Percentiles rank a stretch among this genome's conserved stretches.
These are phyloP conservation scores for Corythornis cristatus DNA, from an alignment of 2,113 vertebrate species.

Conservation along the genomic window DNA sequence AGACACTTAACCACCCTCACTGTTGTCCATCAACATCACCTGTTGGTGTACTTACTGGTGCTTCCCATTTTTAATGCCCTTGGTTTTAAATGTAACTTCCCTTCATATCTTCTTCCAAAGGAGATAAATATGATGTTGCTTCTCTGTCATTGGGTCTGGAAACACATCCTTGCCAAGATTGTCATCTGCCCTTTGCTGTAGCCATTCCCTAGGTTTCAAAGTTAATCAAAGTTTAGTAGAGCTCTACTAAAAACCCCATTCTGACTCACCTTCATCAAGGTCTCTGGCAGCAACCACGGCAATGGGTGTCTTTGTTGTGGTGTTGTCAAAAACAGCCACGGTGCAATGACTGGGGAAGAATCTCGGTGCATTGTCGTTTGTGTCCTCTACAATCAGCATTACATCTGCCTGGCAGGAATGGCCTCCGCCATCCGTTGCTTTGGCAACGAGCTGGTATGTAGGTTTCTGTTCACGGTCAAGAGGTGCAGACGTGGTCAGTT, in stretches of 20 bases:
- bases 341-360: conserved; percentile 90
- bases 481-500: conserved; percentile 83
- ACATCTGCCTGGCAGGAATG: conserved; percentile 91
- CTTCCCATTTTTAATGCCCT: background rate
- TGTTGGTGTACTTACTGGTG: background rate
- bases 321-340: conserved; percentile 94
- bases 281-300: conserved; percentile 91
- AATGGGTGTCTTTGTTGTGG: conserved; percentile 88
- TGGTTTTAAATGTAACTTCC: background rate
- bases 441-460: conserved; percentile 83
- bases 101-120: background rate
- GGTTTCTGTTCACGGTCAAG: conserved; percentile 87
- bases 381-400: conserved; percentile 83
- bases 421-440: conserved; percentile 92
- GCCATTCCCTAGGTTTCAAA: background rate
- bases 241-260: background rate
- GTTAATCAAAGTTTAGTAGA: background rate
- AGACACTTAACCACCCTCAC: background rate
- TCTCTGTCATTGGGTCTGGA: background rate
- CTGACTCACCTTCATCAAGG: conserved; percentile 86
- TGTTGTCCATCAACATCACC: background rate
- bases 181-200: background rate
- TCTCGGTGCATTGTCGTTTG: conserved; percentile 89
- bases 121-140: background rate
- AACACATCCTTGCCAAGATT: background rate